Conservation (phyloP, 2,797 vertebrate genomes). For the Platalea minor region DNA sequence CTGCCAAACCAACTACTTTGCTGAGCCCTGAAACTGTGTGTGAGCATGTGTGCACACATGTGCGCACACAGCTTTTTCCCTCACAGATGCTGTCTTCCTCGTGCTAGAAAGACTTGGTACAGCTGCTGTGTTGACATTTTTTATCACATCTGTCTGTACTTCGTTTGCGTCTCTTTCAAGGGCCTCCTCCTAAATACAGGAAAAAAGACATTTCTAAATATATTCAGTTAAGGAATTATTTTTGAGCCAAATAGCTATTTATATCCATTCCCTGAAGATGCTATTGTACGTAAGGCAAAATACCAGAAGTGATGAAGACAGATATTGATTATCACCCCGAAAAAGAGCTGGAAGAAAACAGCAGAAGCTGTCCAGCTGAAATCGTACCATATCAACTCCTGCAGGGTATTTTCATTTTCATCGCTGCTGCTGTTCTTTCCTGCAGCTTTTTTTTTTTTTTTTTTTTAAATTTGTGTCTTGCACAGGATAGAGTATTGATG, state of each 20-base stretch:
- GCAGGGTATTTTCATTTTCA: neutral
- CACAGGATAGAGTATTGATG: neutral
- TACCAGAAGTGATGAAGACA: neutral
- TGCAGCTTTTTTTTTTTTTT: neutral
- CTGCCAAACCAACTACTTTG: neutral
- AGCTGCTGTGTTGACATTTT: slow-evolving; percentile 52
- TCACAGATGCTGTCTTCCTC: slow-evolving; percentile 21
- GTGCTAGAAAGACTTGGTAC: neutral
- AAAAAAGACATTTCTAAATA: slow-evolving; percentile 5
- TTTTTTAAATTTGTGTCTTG: neutral
- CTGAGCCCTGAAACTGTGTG: neutral
- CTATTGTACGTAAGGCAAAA: slow-evolving; percentile 22
- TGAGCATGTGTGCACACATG: neutral
- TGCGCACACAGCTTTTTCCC: neutral
- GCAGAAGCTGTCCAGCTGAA: neutral
- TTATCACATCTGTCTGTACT: slow-evolving; percentile 5
- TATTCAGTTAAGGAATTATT: slow-evolving; percentile 28
- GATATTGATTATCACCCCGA: slow-evolving; percentile 5
- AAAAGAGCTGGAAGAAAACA: neutral
- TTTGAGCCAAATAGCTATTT: slow-evolving; percentile 42
- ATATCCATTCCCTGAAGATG: slow-evolving; percentile 5
- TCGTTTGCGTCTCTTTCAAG: slow-evolving; percentile 39
- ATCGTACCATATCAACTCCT: neutral
- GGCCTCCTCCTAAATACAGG: neutral
- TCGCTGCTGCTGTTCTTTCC: neutral